Evolutionary conservation across 2,888 invertebrate genomes (phyloP).

Genomic region (Heteromyza rotundicornis): DNA sequence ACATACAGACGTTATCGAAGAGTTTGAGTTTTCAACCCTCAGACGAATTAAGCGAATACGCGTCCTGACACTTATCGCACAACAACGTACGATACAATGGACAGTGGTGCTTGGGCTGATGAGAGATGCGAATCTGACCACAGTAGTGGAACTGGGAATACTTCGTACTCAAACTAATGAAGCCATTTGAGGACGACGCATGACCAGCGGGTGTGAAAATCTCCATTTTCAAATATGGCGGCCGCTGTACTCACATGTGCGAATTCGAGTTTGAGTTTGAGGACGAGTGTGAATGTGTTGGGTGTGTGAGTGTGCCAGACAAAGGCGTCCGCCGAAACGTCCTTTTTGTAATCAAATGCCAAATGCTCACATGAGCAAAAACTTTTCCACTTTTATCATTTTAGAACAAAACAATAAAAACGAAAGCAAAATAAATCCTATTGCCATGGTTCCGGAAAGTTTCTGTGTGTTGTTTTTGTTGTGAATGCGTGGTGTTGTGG

Average conservation of each 20-base stretch:
- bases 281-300: neutral
- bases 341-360: conserved; percentile 7
- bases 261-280: neutral
- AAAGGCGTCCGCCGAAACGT: neutral
- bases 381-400: conserved; percentile 27
- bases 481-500: neutral
- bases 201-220: conserved; percentile 1
- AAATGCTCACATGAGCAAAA: conserved; percentile 19
- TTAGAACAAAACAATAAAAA: conserved; percentile 30
- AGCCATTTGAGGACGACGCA: neutral
- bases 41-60: neutral
- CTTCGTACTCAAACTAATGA: neutral
- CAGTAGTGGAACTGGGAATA: neutral
- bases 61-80: conserved; percentile 14
- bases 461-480: conserved; percentile 17
- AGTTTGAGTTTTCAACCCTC: neutral
- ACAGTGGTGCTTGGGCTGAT: neutral
- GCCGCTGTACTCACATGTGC: neutral
- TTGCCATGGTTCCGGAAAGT: conserved; percentile 31
- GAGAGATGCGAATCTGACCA: neutral
- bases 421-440: conserved; percentile 33
- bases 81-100: neutral
- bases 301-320: neutral
- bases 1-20: neutral
- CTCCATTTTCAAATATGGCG: conserved; percentile 27